Base-by-base conservation (phyloP, 2,113 vertebrate species). In the Sinocyclocheilus anshuiensis region DNA sequence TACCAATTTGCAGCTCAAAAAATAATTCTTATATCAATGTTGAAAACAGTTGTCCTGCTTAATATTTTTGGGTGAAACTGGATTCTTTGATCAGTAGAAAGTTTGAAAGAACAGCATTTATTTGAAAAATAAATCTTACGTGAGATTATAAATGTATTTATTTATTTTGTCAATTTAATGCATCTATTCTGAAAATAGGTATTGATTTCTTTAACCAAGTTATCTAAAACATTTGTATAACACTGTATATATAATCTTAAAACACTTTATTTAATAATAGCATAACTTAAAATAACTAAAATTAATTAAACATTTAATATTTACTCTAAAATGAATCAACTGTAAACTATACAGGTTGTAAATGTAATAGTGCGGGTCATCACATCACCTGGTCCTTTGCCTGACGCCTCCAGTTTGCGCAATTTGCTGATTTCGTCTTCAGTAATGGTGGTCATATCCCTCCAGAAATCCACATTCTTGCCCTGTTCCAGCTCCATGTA, bases 401-500 rank as follows among this genome's bases (percentile, higher is more conserved):
- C 97, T 0, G 97, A 96, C 1, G 97, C 96, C 88, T 99, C 98
- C 81, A 99, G 94, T 86, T 99, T 99, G 76, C 97, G 96, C 5
- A 99, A 95, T 88, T 99, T 99, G 92, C 95, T 93, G 88, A 99
- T 99, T 91, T 99, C 98, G 0, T 99, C 98, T 89, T 99, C 98
- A 0, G 98, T 99, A 90, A 99, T 98, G 86, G 96, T 97, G 0
- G 98, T 99, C 97, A 99, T 99, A 92, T 99, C 98, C 76, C 97
- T 95, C 98, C 98, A 99, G 90, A 99, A 99, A 90, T 99, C 98
- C 24, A 96, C 97, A 0, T 99, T 99, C 91, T 99, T 99, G 11
- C 97, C 98, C 87, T 99, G 98, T 90, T 99, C 98, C 74, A 99
- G 91, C 88, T 99, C 98, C 97, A 99, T 99, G 91, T 99, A 99